phyloP scores from a whole-genome alignment of 2,113 vertebrate species.

The Cinclus cinclus region DNA sequence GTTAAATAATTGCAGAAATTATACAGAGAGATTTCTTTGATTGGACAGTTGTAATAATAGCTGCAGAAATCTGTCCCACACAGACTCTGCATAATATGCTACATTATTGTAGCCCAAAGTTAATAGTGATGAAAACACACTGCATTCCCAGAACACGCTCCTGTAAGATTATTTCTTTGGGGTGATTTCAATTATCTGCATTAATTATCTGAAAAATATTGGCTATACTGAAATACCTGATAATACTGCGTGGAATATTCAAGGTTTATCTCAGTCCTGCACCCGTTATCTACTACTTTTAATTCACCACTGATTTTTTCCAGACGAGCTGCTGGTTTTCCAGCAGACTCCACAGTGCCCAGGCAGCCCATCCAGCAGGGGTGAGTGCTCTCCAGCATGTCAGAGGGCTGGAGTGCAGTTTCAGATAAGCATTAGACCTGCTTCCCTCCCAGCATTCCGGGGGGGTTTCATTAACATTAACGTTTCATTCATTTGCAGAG shows the following conservation, averaged over 20 bases:
- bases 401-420: neutral
- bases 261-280: neutral
- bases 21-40: neutral
- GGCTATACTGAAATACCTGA: neutral
- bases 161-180: neutral
- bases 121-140: neutral
- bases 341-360: neutral
- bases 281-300: neutral
- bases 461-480: neutral
- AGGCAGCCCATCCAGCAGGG: neutral
- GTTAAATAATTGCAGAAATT: slow-evolving; percentile 14
- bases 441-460: neutral
- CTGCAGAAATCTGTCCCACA: neutral
- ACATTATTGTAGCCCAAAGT: neutral
- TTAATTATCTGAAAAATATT: neutral
- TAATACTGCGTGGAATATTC: neutral
- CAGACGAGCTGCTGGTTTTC: neutral
- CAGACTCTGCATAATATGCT: neutral
- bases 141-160: rapidly evolving
- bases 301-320: neutral
- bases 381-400: rapidly evolving
- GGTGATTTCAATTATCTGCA: neutral
- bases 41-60: neutral
- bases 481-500: neutral
- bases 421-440: neutral